A percentile compares a stretch with the other conserved stretches of the same genome.
phyloP scores from a whole-genome alignment of 2,888 invertebrate species.

The Cephus pulcher region DNA sequence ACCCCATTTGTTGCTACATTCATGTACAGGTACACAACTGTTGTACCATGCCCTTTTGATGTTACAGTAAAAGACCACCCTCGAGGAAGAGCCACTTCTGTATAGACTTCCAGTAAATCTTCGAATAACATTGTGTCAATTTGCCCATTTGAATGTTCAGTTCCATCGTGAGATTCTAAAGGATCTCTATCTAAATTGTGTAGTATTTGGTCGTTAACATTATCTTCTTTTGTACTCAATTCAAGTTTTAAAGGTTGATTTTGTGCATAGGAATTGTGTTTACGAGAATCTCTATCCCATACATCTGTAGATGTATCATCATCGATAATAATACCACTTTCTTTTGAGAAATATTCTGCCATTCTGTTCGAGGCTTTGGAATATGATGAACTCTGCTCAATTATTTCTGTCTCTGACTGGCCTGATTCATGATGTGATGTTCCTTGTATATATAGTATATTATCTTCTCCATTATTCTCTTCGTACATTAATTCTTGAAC shows the following conservation, averaged over 20 bases:
- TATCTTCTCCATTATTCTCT: background rate
- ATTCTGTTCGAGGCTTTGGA: background rate
- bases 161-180: background rate
- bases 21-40: constrained; percentile 55
- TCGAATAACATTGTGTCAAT: constrained; percentile 53
- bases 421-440: background rate
- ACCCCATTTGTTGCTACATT: constrained; percentile 49
- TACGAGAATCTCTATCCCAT: background rate
- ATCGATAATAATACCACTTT: background rate
- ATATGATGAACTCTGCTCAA: background rate
- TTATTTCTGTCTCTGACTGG: background rate
- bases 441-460: background rate
- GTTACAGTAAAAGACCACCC: constrained; percentile 58
- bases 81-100: constrained; percentile 52
- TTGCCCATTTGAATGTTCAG: background rate
- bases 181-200: background rate
- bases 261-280: background rate
- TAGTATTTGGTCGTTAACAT: constrained; percentile 22
- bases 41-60: constrained; percentile 53
- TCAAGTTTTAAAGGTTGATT: background rate
- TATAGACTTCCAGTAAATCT: constrained; percentile 57
- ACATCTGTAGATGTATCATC: background rate
- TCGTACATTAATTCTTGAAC: background rate
- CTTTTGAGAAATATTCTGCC: background rate
- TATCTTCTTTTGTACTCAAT: constrained; percentile 12